These are phyloP conservation scores for Sebastes alutus DNA, from an alignment of 2,797 vertebrate species.

Conservation along the genomic window DNA sequence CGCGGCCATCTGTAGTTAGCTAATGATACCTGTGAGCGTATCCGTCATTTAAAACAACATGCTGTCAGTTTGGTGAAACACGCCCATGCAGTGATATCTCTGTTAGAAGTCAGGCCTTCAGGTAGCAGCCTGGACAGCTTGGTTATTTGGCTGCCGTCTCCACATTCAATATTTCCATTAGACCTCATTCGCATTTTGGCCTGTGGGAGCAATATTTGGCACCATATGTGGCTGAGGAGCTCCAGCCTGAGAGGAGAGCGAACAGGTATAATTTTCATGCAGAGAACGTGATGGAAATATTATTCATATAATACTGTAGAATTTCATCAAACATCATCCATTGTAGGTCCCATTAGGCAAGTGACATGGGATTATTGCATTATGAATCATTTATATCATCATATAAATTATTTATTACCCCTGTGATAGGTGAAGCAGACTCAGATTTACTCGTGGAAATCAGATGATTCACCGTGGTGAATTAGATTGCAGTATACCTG, in stretches of 20 bases:
- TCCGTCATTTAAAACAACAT: conserved; percentile 75
- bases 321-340: conserved; percentile 39
- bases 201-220: conserved; percentile 30
- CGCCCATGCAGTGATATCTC: conserved; percentile 69
- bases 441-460: conserved; percentile 36
- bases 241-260: conserved; percentile 6
- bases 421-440: conserved; percentile 37
- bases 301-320: conserved; percentile 23
- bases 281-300: conserved; percentile 33
- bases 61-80: conserved; percentile 70
- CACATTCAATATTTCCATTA: conserved; percentile 39
- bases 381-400: conserved; percentile 69
- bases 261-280: conserved; percentile 34
- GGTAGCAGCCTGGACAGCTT: conserved; percentile 38
- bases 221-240: neutral
- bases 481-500: neutral
- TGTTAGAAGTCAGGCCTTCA: conserved; percentile 55
- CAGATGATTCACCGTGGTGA: conserved; percentile 31
- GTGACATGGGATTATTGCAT: conserved; percentile 61
- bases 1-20: conserved; percentile 74
- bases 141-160: conserved; percentile 32
- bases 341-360: conserved; percentile 50
- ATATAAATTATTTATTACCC: conserved; percentile 63
- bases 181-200: conserved; percentile 46
- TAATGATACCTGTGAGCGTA: conserved; percentile 80